phyloP scores from a whole-genome alignment of 2,888 invertebrate species.

The Thymelicus lineola region DNA sequence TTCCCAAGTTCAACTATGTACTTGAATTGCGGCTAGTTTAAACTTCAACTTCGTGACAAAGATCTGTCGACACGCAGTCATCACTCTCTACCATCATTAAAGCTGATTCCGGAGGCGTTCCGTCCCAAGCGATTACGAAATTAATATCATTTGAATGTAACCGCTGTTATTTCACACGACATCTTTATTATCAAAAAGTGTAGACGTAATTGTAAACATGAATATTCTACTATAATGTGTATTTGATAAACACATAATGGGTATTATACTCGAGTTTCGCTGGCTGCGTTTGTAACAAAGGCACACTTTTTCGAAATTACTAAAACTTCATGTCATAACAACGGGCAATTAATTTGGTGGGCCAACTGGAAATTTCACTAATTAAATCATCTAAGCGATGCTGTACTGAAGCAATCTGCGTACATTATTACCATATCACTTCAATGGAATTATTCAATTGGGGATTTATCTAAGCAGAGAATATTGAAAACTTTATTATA shows the following conservation, averaged over 20 bases:
- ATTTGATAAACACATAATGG: constrained; percentile 83
- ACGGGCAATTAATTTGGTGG: constrained; percentile 81
- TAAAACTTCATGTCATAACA: constrained; percentile 79
- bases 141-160: constrained; percentile 76
- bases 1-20: constrained; percentile 28
- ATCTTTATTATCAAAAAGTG: constrained; percentile 72
- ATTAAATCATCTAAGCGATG: constrained; percentile 73
- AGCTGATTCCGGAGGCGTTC: constrained; percentile 64
- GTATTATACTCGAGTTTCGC: constrained; percentile 59
- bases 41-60: constrained; percentile 48
- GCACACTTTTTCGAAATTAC: constrained; percentile 79
- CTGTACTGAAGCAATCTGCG: constrained; percentile 74
- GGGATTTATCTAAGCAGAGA: not conserved
- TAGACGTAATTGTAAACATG: constrained; percentile 60
- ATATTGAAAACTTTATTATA: not conserved
- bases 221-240: constrained; percentile 71
- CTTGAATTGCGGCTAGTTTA: constrained; percentile 21
- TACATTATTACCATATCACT: constrained; percentile 47
- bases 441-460: not conserved
- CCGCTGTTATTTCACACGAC: constrained; percentile 78
- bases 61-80: constrained; percentile 63
- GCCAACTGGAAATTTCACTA: constrained; percentile 82
- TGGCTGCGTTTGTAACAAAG: constrained; percentile 76
- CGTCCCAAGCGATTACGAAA: constrained; percentile 67
- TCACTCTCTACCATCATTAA: constrained; percentile 70